Base-by-base conservation (phyloP, 2,113 vertebrate species). In the Colinus virginianus region DNA sequence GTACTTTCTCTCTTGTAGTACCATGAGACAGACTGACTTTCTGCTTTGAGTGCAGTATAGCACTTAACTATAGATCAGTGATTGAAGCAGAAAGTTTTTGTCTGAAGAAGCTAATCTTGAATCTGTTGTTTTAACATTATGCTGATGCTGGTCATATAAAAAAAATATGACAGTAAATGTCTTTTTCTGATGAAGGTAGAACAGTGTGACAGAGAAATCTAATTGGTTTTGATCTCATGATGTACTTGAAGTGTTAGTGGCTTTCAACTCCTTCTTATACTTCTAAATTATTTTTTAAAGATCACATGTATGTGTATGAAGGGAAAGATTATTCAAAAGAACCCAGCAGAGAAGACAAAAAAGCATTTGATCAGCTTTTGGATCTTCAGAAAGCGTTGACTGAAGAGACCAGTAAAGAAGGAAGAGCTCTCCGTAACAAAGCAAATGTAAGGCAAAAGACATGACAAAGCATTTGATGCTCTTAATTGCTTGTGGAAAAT, bases 251-350 rank as follows among this genome's bases (percentile, higher is more conserved):
- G 11, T 72, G 18, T 79, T 53, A 25, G 28, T 79, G 63, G 18
- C 19, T 62, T 91, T 85, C 22, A 43, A 23, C 88, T 91, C 16
- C 20, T 66, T 78, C 88, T 90, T 79, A 55, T 81, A 6, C 74
- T 30, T 96, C 45, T 88, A 2, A 74, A 87, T 96, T 94, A 58
- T 70, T 90, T 93, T 88, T 96, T 94, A 80, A 97, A 99, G 98
- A 97, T 96, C 98, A 99, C 81, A 99, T 99, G 98, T 99, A 99
- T 22, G 96, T 98, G 89, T 99, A 99, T 21, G 99, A 99, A 97
- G 99, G 99, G 40, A 98, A 97, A 95, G 99, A 99, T 96, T 99
- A 99, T 92, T 99, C 99, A 36, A 98, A 98, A 85, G 98, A 98
- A 53, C 97, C 98, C 49, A 99, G 98, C 96, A 90, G 95, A 58